Base-by-base conservation (phyloP, 2,113 vertebrate genomes). In the Chloroceryle aenea region DNA sequence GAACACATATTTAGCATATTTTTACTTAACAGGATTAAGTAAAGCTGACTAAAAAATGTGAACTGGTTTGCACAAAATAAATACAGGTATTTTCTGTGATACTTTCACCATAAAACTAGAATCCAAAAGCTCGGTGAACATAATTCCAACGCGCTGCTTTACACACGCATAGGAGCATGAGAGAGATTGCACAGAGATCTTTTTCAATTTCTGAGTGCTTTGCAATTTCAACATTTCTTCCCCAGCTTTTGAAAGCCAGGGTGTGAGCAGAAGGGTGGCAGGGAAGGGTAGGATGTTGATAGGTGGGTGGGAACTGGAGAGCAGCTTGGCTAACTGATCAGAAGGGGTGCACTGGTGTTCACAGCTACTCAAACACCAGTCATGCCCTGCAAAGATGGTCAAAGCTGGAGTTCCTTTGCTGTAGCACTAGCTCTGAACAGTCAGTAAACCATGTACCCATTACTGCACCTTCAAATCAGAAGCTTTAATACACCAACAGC, bases 161-260 rank as follows among this genome's bases (percentile, higher is more conserved):
- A 59, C 36, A 66, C 16, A 59, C 0, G 0, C 10, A 25, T 0
- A 58, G 23, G 23, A 76, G 50, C 0, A 0, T 1, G 6, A 45
- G 36, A 42, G 55, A 38, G 50, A 59, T 29, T 72, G 14, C 43
- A 59, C 43, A 5, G 10, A 66, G 56, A 27, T 26, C 19, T 47
- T 45, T 55, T 42, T 42, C 48, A 12, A 22, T 45, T 82, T 68
- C 53, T 0, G 1, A 72, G 63, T 47, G 38, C 47, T 64, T 81
- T 47, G 32, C 53, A 34, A 52, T 62, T 45, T 52, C 21, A 82
- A 30, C 27, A 45, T 29, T 89, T 73, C 36, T 62, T 29, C 42
- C 25, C 20, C 1, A 16, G 64, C 15, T 50, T 67, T 22, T n/a
- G 21, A 61, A 66, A 66, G 34, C 32, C 45, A 63, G 42, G 8